Conservation (phyloP, 37 sponge, comb jelly and placozoan genomes). For the Crambe crambe region DNA sequence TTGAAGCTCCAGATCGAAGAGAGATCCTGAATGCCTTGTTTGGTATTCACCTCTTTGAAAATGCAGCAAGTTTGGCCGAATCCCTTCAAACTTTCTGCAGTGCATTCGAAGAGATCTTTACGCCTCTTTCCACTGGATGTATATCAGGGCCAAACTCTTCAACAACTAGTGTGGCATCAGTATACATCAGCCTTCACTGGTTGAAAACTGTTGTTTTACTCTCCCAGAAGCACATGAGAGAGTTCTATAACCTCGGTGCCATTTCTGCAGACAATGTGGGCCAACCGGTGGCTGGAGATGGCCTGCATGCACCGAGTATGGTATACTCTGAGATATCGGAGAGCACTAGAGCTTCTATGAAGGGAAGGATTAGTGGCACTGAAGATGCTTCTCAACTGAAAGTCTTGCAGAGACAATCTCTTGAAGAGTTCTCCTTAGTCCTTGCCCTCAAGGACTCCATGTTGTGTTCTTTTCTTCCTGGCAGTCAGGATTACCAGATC, state of each 20-base stretch:
- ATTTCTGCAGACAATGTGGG: background rate
- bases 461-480: constrained; percentile 4
- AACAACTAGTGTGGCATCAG: background rate
- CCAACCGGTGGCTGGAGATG: background rate
- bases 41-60: constrained; percentile 13
- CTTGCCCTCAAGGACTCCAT: constrained; percentile 42
- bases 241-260: constrained; percentile 13
- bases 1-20: background rate
- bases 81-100: constrained; percentile 3
- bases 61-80: constrained; percentile 1
- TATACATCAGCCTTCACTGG: background rate
- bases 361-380: background rate
- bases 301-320: constrained; percentile 3
- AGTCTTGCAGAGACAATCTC: background rate
- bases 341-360: constrained; percentile 28
- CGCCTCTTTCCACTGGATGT: background rate
- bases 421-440: constrained; percentile 58
- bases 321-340: constrained; percentile 31
- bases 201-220: constrained; percentile 8
- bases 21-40: constrained; percentile 27
- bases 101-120: constrained; percentile 37
- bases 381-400: background rate
- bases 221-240: constrained; percentile 17
- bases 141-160: background rate
- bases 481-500: background rate